These are phyloP conservation scores for Macaria notata DNA, from an alignment of 2,888 invertebrate genomes.

Conservation along the genomic window DNA sequence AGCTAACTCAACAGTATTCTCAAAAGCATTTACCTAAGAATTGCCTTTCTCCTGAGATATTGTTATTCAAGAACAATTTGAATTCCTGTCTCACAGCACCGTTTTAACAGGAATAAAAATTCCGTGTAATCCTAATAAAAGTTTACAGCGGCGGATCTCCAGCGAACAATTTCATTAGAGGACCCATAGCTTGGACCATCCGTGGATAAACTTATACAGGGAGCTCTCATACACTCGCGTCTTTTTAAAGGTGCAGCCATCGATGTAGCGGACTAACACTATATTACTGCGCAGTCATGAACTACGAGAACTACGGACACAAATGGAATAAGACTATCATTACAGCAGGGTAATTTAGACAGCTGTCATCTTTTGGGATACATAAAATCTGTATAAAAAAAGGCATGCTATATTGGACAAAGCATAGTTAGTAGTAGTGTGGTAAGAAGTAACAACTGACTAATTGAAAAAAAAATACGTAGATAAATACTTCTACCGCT, in stretches of 20 bases:
- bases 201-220: constrained; percentile 30
- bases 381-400: too few relatives aligned
- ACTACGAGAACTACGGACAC: too few relatives aligned
- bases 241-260: background rate
- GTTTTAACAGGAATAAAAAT: constrained; percentile 32
- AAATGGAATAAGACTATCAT: too few relatives aligned
- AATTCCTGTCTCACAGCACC: constrained; percentile 27
- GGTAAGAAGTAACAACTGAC: too few relatives aligned
- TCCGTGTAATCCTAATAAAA: constrained; percentile 35
- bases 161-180: constrained; percentile 60
- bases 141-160: constrained; percentile 37
- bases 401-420: too few relatives aligned
- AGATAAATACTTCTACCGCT: too few relatives aligned
- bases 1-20: background rate
- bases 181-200: constrained; percentile 31
- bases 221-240: constrained; percentile 42
- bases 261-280: background rate
- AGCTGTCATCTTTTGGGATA: too few relatives aligned
- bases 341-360: too few relatives aligned
- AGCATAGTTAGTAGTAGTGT: too few relatives aligned
- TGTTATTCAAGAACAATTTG: constrained; percentile 21
- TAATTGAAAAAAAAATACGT: too few relatives aligned
- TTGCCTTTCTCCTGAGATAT: constrained; percentile 2
- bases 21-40: background rate
- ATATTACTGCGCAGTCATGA: too few relatives aligned